These are phyloP conservation scores for Tetragonisca angustula DNA, from an alignment of 2,888 invertebrate genomes.

Conservation along the genomic window DNA sequence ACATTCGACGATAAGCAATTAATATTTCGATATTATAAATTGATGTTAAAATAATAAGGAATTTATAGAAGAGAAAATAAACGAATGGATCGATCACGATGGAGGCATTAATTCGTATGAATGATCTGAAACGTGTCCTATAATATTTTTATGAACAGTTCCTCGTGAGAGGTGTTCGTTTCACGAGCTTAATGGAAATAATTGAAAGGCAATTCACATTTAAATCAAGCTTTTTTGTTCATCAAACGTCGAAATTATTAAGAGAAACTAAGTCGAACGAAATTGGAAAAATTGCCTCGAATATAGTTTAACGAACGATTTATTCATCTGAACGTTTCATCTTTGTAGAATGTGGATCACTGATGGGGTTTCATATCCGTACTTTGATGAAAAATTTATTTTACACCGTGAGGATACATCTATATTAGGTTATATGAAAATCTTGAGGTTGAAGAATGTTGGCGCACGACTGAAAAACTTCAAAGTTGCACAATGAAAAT, in stretches of 20 bases:
- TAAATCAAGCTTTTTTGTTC: constrained; percentile 2
- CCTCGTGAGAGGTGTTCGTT: neutral
- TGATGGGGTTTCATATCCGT: neutral
- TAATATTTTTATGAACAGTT: constrained; percentile 14
- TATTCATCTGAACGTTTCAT: neutral
- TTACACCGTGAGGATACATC: neutral
- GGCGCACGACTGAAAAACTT: neutral
- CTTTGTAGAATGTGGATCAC: neutral
- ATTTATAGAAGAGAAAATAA: neutral
- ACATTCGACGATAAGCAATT: neutral
- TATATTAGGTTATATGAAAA: neutral
- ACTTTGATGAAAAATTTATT: neutral
- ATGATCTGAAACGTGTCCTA: neutral
- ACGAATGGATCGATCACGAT: neutral
- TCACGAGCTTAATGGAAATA: neutral
- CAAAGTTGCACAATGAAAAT: too few relatives aligned
- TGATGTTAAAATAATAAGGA: constrained; percentile 2
- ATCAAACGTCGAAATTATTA: neutral
- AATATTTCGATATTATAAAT: constrained; percentile 20
- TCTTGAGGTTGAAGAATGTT: neutral
- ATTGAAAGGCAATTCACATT: constrained; percentile 9
- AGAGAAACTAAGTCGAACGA: neutral
- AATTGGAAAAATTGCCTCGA: neutral
- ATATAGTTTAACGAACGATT: neutral
- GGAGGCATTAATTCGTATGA: constrained; percentile 11